These are phyloP conservation scores for Bos indicus DNA, from an alignment of 2,113 vertebrate genomes.

Conservation along the genomic window DNA sequence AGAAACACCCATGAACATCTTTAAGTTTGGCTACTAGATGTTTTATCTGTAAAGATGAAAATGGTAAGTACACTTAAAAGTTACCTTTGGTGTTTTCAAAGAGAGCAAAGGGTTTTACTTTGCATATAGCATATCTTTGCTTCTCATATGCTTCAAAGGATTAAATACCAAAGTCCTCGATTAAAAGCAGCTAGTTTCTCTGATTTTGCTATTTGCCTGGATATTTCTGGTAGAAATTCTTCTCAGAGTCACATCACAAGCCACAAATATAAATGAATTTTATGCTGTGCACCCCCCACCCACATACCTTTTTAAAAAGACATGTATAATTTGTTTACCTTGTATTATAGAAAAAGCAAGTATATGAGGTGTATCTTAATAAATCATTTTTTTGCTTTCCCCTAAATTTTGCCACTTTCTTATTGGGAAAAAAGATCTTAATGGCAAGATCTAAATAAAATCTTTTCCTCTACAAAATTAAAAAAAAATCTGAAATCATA, in stretches of 20 bases:
- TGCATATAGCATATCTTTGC: conserved; percentile 60
- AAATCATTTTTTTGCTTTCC: neutral
- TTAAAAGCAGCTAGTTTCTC: conserved; percentile 47
- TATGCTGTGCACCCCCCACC: neutral
- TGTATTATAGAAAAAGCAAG: neutral
- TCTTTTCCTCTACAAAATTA: neutral
- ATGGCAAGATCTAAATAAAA: neutral
- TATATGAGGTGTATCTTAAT: neutral
- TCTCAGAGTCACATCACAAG: neutral
- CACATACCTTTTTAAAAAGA: neutral
- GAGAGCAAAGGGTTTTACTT: conserved; percentile 44
- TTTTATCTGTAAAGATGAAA: conserved; percentile 69
- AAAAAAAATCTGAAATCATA: neutral
- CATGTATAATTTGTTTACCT: neutral
- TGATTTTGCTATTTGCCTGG: conserved; percentile 44
- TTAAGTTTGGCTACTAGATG: neutral
- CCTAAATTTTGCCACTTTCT: neutral
- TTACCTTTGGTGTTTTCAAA: conserved; percentile 71
- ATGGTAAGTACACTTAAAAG: conserved; percentile 54
- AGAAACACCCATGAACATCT: neutral
- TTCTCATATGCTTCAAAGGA: conserved; percentile 61
- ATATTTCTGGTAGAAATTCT: conserved; percentile 43
- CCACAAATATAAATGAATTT: neutral
- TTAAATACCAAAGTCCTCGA: conserved; percentile 48
- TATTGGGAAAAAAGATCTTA: neutral